Conservation (phyloP, 2,888 invertebrate species). For the Drosophila demipolita region DNA sequence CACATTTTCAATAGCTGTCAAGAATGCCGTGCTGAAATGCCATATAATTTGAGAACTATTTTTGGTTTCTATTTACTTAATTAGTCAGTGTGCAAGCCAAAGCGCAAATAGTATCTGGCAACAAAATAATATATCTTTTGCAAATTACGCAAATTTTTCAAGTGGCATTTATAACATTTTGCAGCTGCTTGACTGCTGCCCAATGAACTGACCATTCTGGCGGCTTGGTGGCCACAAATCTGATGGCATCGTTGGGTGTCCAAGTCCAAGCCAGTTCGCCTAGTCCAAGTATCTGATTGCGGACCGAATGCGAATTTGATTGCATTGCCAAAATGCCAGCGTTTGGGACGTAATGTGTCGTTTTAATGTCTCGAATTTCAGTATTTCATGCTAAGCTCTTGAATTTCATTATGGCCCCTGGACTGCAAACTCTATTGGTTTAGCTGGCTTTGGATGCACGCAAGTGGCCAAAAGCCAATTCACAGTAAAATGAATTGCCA, state of each 20-base stretch:
- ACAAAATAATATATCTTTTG: constrained; percentile 8
- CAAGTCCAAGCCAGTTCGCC: not conserved
- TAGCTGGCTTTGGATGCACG: constrained; percentile 33
- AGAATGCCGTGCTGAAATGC: constrained; percentile 66
- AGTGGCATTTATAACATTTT: constrained; percentile 48
- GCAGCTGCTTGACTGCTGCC: constrained; percentile 40
- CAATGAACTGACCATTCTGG: constrained; percentile 69
- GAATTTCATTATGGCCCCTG: constrained; percentile 53
- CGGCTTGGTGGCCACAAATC: constrained; percentile 47
- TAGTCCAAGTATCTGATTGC: constrained; percentile 57
- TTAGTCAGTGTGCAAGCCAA: constrained; percentile 50
- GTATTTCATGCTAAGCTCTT: constrained; percentile 42
- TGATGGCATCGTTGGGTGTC: constrained; percentile 45
- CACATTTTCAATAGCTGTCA: constrained; percentile 51
- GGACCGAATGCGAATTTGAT: constrained; percentile 50
- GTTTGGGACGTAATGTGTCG: constrained; percentile 62
- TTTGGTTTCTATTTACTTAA: constrained; percentile 58
- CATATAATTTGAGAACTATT: constrained; percentile 43
- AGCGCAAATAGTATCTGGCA: constrained; percentile 18
- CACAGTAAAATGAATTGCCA: constrained; percentile 32
- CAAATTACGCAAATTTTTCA: constrained; percentile 54
- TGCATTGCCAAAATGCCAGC: constrained; percentile 60
- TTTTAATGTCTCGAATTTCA: constrained; percentile 59
- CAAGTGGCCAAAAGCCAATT: constrained; percentile 59
- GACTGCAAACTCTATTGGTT: constrained; percentile 20